Conservation (phyloP, 1,140 invertebrate species). For the Oncopeltus fasciatus region DNA sequence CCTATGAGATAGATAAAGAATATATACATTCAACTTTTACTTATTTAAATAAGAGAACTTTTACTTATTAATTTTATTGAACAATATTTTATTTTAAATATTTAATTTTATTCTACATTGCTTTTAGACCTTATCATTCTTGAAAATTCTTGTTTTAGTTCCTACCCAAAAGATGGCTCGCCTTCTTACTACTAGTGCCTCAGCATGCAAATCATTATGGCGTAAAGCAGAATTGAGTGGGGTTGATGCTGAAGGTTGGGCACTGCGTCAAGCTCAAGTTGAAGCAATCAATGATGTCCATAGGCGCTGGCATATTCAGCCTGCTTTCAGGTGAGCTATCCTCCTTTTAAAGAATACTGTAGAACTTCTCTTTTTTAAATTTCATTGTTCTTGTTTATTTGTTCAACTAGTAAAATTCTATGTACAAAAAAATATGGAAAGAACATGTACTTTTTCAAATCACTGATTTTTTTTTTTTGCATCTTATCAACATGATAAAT, state of each 20-base stretch:
- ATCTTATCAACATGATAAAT: too few relatives aligned
- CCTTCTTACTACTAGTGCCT: slow-evolving; percentile 75
- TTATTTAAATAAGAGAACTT: neutral
- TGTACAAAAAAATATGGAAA: too few relatives aligned
- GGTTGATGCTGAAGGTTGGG: slow-evolving; percentile 58
- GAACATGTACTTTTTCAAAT: too few relatives aligned
- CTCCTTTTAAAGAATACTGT: too few relatives aligned
- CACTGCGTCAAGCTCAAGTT: slow-evolving; percentile 64
- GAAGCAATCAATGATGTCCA: slow-evolving; percentile 66
- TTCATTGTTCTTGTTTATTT: too few relatives aligned
- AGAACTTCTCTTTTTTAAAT: neutral
- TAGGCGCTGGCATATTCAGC: slow-evolving; percentile 86
- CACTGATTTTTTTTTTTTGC: too few relatives aligned
- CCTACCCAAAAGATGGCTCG: slow-evolving; percentile 89
- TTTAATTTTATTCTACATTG: neutral
- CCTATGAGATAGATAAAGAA: too few relatives aligned
- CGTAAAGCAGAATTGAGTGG: slow-evolving; percentile 84
- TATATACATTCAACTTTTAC: too few relatives aligned
- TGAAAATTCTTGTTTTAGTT: slow-evolving; percentile 41
- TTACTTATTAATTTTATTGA: neutral
- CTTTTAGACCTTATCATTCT: neutral
- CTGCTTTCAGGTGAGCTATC: slow-evolving; percentile 58
- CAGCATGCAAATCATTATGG: slow-evolving; percentile 66
- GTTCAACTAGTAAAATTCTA: too few relatives aligned
- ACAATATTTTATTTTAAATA: neutral